Evolutionary conservation across 1,140 invertebrate species (phyloP).

Genomic region (Drosophila ficusphila): DNA sequence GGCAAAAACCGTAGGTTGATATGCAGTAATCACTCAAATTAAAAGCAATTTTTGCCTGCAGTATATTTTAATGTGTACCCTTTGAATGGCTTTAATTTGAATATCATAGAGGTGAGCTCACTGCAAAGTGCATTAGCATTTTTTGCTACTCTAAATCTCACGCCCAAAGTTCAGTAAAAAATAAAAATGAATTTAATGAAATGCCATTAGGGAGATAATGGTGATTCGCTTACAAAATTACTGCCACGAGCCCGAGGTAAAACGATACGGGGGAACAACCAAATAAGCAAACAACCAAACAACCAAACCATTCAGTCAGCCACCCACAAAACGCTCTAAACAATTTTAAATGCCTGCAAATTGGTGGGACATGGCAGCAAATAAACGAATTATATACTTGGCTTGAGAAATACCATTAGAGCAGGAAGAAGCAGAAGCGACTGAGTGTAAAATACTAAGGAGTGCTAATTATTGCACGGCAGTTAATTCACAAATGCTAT

Average conservation of each 20-base stretch:
- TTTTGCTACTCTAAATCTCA: background rate
- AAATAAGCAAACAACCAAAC: too few relatives aligned
- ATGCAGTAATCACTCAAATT: background rate
- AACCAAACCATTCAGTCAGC: constrained; percentile 1
- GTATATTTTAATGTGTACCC: too few relatives aligned
- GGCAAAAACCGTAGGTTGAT: too few relatives aligned
- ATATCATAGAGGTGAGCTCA: background rate
- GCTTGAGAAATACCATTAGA: constrained; percentile 23
- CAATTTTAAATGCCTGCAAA: constrained; percentile 46
- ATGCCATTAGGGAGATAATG: background rate
- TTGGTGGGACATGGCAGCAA: constrained; percentile 47
- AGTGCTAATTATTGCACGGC: constrained; percentile 45
- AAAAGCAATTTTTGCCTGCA: too few relatives aligned
- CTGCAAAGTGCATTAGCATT: background rate
- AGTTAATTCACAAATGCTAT: constrained; percentile 34
- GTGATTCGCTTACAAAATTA: constrained; percentile 1
- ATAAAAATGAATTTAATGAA: background rate
- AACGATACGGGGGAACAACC: too few relatives aligned
- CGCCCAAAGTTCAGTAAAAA: background rate
- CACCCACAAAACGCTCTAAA: constrained; percentile 15
- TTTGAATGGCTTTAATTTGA: too few relatives aligned
- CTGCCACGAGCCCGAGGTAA: background rate
- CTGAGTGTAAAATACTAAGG: constrained; percentile 55
- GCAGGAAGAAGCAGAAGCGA: constrained; percentile 14
- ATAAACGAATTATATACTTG: background rate